Evolutionary conservation across 2,888 invertebrate species (phyloP).

Genomic region (Drosophila lutescens): DNA sequence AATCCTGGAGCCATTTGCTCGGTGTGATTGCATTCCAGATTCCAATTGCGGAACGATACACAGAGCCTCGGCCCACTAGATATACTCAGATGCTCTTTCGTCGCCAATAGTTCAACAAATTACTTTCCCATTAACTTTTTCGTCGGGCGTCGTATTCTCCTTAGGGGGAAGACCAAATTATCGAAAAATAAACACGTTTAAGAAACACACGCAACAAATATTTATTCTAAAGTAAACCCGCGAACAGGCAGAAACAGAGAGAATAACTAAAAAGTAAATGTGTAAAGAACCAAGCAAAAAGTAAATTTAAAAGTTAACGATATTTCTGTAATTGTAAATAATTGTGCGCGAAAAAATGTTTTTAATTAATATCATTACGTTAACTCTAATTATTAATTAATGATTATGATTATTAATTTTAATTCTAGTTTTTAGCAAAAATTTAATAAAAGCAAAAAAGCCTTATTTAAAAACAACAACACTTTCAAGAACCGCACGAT

Average conservation of each 20-base stretch:
- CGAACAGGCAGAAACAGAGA: constrained; percentile 27
- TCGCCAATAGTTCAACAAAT: constrained; percentile 26
- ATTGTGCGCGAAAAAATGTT: constrained; percentile 62
- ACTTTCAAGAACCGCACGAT: constrained; percentile 23
- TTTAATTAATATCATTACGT: constrained; percentile 70
- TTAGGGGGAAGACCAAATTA: constrained; percentile 14
- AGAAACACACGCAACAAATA: constrained; percentile 53
- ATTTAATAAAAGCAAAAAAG: constrained; percentile 77
- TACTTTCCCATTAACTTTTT: constrained; percentile 16
- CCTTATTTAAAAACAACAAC: constrained; percentile 71
- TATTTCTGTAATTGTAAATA: constrained; percentile 62
- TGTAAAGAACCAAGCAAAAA: constrained; percentile 38
- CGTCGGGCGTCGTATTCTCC: constrained; percentile 39
- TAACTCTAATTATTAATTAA: constrained; percentile 74
- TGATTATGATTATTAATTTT: constrained; percentile 67
- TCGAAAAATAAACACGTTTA: constrained; percentile 30
- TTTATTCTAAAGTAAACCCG: constrained; percentile 66
- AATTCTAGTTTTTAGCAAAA: constrained; percentile 77
- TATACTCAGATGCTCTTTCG: constrained; percentile 13
- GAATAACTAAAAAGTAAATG: constrained; percentile 33
- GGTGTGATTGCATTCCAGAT: constrained; percentile 40
- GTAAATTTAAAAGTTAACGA: constrained; percentile 51
- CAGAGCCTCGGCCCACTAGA: constrained; percentile 17
- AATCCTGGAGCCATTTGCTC: constrained; percentile 8
- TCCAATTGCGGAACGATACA: constrained; percentile 18